Conservation (phyloP, 2,888 invertebrate species). For the Melanostoma scalare region DNA sequence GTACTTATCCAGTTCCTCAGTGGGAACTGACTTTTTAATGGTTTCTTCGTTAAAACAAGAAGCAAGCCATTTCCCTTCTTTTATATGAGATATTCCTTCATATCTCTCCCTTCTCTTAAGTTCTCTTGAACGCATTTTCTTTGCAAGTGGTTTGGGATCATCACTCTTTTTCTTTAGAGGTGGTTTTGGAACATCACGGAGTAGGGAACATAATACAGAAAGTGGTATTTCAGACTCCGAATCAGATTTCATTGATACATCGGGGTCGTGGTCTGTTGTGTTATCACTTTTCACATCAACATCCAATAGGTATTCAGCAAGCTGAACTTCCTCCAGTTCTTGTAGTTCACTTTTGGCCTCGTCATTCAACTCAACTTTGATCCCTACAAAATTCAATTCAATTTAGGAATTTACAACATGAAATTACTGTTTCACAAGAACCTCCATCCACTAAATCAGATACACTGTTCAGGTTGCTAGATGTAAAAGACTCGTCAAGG, state of each 20-base stretch:
- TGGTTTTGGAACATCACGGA: neutral
- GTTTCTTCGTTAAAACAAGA: conserved; percentile 17
- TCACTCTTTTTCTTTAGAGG: neutral
- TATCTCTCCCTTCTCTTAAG: neutral
- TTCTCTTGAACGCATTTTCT: neutral
- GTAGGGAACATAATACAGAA: neutral
- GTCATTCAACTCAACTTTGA: conserved; percentile 22
- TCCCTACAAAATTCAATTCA: neutral
- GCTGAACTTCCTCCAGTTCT: neutral
- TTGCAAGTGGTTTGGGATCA: neutral
- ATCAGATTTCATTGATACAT: neutral
- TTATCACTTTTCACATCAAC: neutral
- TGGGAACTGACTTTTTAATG: conserved; percentile 16
- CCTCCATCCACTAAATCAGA: too few species aligned
- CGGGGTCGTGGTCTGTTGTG: neutral
- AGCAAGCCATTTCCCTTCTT: conserved; percentile 16
- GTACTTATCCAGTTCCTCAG: conserved; percentile 11
- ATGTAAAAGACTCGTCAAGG: too few species aligned
- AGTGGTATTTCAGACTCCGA: conserved; percentile 24
- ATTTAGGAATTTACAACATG: neutral
- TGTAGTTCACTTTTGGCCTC: neutral
- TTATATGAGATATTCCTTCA: conserved; percentile 16
- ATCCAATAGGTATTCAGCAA: neutral
- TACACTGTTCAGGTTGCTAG: too few species aligned
- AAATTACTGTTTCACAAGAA: too few species aligned